These are phyloP conservation scores for Neuroterus valhalla DNA, from an alignment of 1,140 invertebrate genomes.

Conservation along the genomic window DNA sequence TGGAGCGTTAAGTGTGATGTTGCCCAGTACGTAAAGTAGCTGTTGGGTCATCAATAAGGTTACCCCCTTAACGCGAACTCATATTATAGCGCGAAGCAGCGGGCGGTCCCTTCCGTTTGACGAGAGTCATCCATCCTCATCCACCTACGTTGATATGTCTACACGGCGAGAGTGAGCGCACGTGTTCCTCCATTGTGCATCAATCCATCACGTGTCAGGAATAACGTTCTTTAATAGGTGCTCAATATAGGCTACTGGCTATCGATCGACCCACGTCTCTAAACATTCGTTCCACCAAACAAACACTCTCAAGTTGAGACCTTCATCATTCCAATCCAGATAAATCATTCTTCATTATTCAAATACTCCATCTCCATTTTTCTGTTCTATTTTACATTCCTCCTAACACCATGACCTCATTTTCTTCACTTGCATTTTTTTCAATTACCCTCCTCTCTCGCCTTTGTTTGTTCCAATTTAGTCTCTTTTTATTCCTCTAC, in stretches of 20 bases:
- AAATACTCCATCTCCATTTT: no score
- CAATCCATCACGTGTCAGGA: constrained; percentile 71
- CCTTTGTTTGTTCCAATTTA: no score
- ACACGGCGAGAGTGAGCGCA: constrained; percentile 57
- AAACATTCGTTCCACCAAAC: neutral
- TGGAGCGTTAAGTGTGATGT: constrained; percentile 45
- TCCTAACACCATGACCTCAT: no score
- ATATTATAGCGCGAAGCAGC: constrained; percentile 72
- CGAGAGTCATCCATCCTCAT: constrained; percentile 74
- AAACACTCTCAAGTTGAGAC: neutral
- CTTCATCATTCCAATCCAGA: neutral
- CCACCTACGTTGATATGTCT: constrained; percentile 71
- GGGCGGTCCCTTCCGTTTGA: constrained; percentile 74
- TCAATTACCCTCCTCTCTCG: no score
- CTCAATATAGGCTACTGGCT: constrained; percentile 35
- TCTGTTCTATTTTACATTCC: no score
- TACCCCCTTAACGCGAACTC: constrained; percentile 63
- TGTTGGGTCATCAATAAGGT: constrained; percentile 68
- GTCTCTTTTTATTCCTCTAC: no score
- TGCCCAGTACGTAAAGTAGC: constrained; percentile 65
- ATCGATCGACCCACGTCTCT: constrained; percentile 34
- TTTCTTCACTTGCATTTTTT: no score
- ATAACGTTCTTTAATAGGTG: constrained; percentile 41
- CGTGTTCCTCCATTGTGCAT: constrained; percentile 68
- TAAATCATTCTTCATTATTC: constrained; percentile 18